These are phyloP conservation scores for Ophiodon elongatus DNA, from an alignment of 2,113 vertebrate genomes.

Conservation along the genomic window DNA sequence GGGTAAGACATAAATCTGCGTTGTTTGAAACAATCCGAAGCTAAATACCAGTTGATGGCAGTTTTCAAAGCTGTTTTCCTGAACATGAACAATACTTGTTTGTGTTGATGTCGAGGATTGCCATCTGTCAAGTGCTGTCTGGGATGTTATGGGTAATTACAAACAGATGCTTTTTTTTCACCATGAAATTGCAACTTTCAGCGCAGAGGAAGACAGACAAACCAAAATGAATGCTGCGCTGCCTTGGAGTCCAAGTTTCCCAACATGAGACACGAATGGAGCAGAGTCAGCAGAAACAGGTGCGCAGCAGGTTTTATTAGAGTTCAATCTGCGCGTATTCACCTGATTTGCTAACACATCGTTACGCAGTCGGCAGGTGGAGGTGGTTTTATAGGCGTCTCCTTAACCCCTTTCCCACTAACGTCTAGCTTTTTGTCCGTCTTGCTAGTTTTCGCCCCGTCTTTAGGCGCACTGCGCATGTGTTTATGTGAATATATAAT, in stretches of 20 bases:
- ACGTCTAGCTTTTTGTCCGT: background rate
- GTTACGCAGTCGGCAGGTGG: background rate
- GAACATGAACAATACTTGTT: slow-evolving; percentile 19
- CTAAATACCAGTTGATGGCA: background rate
- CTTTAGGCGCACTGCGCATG: background rate
- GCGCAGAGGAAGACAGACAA: background rate
- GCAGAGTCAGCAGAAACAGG: background rate
- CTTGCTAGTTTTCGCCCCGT: background rate
- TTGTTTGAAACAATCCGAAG: slow-evolving; percentile 12
- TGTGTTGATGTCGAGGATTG: slow-evolving; percentile 18
- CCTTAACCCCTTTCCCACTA: background rate
- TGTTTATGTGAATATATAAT: background rate
- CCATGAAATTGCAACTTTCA: slow-evolving; percentile 4
- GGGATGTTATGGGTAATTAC: slow-evolving; percentile 35
- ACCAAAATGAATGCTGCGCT: background rate
- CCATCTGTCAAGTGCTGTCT: slow-evolving; percentile 29
- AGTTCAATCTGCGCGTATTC: background rate
- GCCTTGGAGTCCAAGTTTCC: background rate
- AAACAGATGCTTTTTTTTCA: slow-evolving; percentile 32
- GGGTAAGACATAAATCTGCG: slow-evolving; percentile 2
- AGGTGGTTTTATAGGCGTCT: background rate
- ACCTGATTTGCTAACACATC: too few species aligned
- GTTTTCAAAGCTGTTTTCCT: background rate
- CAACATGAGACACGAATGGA: background rate
- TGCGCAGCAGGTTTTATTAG: background rate